Evolutionary conservation across 2,113 vertebrate species (phyloP), one percentile per base, ranked within the genome.

Genomic region (Carassius auratus): DNA sequence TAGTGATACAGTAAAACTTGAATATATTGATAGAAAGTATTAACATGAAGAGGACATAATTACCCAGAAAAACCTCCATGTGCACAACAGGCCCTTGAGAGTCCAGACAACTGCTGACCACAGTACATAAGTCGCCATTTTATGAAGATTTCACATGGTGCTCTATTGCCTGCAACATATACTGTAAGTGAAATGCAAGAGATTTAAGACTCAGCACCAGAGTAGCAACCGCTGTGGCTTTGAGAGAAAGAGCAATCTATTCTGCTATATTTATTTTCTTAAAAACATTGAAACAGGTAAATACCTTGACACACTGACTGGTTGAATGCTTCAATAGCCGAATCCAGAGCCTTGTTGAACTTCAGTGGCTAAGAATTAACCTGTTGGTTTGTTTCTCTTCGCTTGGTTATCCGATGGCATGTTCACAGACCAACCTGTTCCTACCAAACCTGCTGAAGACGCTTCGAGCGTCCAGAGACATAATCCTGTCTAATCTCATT

Each of bases 41-140:
- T 23, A 48, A 64, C 0, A 14, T 15, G 57, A 73, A 62, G 13
- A 77, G 7, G 1, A 33, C 12, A 48, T 7, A 84, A 90, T 94
- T 69, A 94, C 94, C 95, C 94, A 95, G 4, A 95, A 91, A 87
- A 93, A 94, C 89, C 93, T 93, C 90, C 92, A 95, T 74, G 91
- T 92, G 86, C 89, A 93, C 83, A 95, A 87, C 30, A 95, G 82
- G 36, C 94, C 91, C 71, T 90, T 92, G 64, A 92, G 88, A 26
- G 93, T 93, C 92, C 92, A 94, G 42, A 84, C 88, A 83, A 91
- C 86, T 26, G 90, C 84, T 38, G 89, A 88, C 91, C 88, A 89
- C 23, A 92, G 77, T 82, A 90, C 86, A 45, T 84, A 85, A 13
- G 87, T 8, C 30, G 84, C 85, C 92, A 93, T 93, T 77, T 45